Evolutionary conservation across 2,797 vertebrate genomes (phyloP).

Genomic region (Melanogrammus aeglefinus): DNA sequence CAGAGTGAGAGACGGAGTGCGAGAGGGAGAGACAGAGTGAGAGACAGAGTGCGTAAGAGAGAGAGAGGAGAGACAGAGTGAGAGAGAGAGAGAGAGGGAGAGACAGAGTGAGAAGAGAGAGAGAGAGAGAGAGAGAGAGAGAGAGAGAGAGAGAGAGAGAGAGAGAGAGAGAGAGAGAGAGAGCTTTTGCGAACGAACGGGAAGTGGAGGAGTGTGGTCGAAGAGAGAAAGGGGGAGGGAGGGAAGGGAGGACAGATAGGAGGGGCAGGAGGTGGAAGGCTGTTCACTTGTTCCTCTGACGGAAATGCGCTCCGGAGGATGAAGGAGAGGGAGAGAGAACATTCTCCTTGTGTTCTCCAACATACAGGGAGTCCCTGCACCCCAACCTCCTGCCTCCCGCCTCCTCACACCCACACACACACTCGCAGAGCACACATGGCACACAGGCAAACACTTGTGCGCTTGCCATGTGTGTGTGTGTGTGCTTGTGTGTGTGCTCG

Average conservation of each 20-base stretch:
- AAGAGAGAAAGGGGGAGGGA: constrained; percentile 33
- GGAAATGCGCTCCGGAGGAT: constrained; percentile 69
- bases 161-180: not conserved
- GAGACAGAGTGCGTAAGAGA: constrained; percentile 21
- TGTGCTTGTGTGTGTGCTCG: constrained; percentile 3
- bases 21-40: constrained; percentile 20
- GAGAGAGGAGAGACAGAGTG: not conserved
- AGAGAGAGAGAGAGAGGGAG: constrained; percentile 33
- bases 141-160: constrained; percentile 9
- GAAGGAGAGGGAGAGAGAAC: constrained; percentile 40
- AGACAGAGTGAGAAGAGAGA: constrained; percentile 15
- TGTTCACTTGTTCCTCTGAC: constrained; percentile 72
- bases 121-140: constrained; percentile 21
- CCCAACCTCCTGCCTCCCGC: no score
- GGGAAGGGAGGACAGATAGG: constrained; percentile 46
- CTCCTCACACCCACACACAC: constrained; percentile 6
- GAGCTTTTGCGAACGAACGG: not conserved
- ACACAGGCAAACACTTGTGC: constrained; percentile 15
- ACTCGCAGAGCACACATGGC: constrained; percentile 41
- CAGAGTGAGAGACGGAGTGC: no score
- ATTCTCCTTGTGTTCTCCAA: constrained; percentile 3
- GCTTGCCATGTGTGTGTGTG: no score
- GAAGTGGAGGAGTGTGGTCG: constrained; percentile 2
- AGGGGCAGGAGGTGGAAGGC: constrained; percentile 50
- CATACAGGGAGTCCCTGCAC: not conserved